Percentiles rank a stretch among this genome's conserved stretches.
phyloP scores from a whole-genome alignment of 2,888 invertebrate species.

The Julus scanicus region DNA sequence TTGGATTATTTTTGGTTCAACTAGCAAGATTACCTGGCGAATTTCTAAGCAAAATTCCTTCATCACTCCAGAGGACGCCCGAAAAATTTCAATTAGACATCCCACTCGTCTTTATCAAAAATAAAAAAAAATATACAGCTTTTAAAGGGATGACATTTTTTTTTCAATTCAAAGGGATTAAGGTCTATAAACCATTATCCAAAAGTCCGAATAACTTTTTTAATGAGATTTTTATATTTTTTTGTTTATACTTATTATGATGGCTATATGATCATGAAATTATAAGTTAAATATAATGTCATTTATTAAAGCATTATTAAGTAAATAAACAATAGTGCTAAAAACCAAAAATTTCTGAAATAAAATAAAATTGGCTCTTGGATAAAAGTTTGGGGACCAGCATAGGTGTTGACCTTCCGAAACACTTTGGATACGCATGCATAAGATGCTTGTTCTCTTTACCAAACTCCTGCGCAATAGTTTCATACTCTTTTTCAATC shows the following conservation, averaged over 20 bases:
- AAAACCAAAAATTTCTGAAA: too few species aligned
- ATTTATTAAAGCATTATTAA: too few species aligned
- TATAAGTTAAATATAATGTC: not conserved
- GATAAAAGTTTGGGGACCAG: too few species aligned
- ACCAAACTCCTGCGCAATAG: not conserved
- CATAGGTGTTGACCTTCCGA: not conserved
- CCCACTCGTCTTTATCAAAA: not conserved
- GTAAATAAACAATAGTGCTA: too few species aligned
- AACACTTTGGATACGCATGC: not conserved
- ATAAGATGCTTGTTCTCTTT: not conserved
- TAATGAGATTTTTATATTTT: too few species aligned
- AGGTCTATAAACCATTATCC: too few species aligned
- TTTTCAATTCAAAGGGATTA: too few species aligned
- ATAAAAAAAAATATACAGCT: not conserved
- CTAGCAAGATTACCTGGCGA: not conserved
- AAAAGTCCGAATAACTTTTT: too few species aligned
- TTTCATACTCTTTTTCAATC: not conserved
- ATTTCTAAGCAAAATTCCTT: constrained; percentile 4
- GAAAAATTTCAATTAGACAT: constrained; percentile 4
- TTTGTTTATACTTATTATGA: too few species aligned
- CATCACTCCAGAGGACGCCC: not conserved
- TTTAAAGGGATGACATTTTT: not conserved
- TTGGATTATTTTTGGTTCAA: not conserved
- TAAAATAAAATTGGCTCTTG: too few species aligned
- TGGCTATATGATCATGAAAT: not conserved